phyloP scores from a whole-genome alignment of 2,888 invertebrate genomes.

The Nematopogon swammerdamellus region DNA sequence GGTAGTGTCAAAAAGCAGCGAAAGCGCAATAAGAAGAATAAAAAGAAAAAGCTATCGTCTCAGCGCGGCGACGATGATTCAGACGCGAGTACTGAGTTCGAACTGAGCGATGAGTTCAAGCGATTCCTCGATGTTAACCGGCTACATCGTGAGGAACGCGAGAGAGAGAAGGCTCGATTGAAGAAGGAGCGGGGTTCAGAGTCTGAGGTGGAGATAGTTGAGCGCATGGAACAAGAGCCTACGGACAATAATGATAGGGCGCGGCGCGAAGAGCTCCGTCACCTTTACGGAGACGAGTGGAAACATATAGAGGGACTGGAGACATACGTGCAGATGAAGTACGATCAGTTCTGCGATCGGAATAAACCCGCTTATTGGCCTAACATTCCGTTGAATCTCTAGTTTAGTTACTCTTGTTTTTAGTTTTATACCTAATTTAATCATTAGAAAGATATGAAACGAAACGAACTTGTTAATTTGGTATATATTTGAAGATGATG shows the following conservation, averaged over 20 bases:
- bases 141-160: not conserved
- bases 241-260: not conserved
- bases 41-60: no score
- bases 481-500: no score
- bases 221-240: not conserved
- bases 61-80: no score
- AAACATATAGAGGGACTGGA: not conserved
- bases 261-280: not conserved
- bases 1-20: no score
- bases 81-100: not conserved
- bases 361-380: constrained; percentile 69
- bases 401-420: not conserved
- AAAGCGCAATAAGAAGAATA: no score
- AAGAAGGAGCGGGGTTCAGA: not conserved
- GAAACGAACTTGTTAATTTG: no score
- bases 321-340: not conserved
- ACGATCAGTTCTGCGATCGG: constrained; percentile 34
- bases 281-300: not conserved
- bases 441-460: no score
- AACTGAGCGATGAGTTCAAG: not conserved
- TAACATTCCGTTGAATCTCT: constrained; percentile 60
- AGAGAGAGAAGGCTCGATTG: not conserved
- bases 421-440: no score
- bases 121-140: not conserved
- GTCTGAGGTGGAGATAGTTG: not conserved